Evolutionary conservation across 37 sponge, comb jelly and placozoan genomes (phyloP).

Genomic region (Theonella swinhoei): DNA sequence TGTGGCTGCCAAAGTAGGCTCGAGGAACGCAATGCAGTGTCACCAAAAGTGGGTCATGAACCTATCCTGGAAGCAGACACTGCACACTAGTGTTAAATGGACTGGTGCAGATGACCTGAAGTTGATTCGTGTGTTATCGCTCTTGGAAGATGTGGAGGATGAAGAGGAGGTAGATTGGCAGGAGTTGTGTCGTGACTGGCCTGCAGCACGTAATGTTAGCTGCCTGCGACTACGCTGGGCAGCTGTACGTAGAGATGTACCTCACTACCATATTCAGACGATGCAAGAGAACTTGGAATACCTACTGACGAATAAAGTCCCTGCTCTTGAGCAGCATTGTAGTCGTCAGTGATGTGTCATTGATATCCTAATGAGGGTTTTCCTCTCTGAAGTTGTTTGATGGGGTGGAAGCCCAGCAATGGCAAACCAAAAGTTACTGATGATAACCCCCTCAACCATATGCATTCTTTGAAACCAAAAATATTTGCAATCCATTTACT

Average conservation of each 20-base stretch:
- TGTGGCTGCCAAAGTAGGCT: slow-evolving; percentile 26
- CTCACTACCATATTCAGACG: background rate
- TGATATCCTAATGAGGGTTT: no score
- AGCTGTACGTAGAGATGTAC: slow-evolving; percentile 15
- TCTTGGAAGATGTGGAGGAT: background rate
- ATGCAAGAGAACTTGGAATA: slow-evolving; percentile 36
- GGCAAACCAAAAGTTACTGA: no score
- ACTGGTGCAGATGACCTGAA: slow-evolving; percentile 20
- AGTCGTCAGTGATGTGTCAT: no score
- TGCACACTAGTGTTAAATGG: slow-evolving; percentile 16
- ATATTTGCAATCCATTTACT: no score
- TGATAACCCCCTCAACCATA: no score
- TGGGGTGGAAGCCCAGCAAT: no score
- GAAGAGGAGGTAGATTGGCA: slow-evolving; percentile 47
- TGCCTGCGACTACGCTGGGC: slow-evolving; percentile 26
- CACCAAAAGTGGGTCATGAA: slow-evolving; percentile 32
- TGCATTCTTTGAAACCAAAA: no score
- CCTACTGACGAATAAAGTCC: background rate
- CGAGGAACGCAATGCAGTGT: slow-evolving; percentile 50
- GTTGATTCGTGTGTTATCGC: background rate
- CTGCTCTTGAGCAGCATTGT: slow-evolving; percentile 14
- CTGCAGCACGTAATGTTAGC: background rate
- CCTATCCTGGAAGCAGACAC: slow-evolving; percentile 2
- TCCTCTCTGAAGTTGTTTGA: no score
- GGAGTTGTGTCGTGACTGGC: slow-evolving; percentile 10